These are phyloP conservation scores for Gallinago media DNA, from an alignment of 2,113 vertebrate genomes.

Conservation along the genomic window DNA sequence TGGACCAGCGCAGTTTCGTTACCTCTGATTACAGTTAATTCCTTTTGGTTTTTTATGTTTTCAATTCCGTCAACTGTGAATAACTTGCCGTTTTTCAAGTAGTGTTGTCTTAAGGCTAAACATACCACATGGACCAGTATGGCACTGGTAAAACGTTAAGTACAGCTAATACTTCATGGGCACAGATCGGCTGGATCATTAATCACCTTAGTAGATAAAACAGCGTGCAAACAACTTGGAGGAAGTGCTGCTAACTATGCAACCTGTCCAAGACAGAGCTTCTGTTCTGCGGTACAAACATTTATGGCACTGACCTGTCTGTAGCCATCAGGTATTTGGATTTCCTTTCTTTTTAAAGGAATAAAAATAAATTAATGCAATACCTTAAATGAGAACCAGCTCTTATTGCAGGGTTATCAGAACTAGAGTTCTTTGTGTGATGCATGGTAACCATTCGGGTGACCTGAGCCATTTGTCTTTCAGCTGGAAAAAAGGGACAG, in stretches of 20 bases:
- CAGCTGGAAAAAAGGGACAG: not conserved
- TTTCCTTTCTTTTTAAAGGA: constrained; percentile 72
- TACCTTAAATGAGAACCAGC: not conserved
- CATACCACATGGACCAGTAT: not conserved
- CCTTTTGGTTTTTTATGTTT: not conserved
- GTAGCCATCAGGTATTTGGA: constrained; percentile 53
- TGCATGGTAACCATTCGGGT: not conserved
- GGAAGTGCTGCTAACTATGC: constrained; percentile 67
- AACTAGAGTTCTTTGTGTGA: not conserved
- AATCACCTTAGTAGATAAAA: not conserved
- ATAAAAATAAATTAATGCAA: constrained; percentile 50
- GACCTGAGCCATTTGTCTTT: not conserved
- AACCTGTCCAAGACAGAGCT: constrained; percentile 61
- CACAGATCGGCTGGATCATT: not conserved
- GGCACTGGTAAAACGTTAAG: constrained; percentile 1
- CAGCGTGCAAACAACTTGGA: not conserved
- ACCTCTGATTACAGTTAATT: not conserved
- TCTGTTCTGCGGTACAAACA: constrained; percentile 28
- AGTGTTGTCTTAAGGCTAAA: constrained; percentile 25
- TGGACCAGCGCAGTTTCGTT: not conserved
- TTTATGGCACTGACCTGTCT: constrained; percentile 50
- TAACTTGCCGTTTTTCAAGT: not conserved
- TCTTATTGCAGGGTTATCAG: not conserved
- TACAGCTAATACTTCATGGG: not conserved
- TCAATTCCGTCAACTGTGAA: constrained; percentile 22